These are phyloP conservation scores for Vidua macroura DNA, from an alignment of 2,113 vertebrate genomes.

Conservation along the genomic window DNA sequence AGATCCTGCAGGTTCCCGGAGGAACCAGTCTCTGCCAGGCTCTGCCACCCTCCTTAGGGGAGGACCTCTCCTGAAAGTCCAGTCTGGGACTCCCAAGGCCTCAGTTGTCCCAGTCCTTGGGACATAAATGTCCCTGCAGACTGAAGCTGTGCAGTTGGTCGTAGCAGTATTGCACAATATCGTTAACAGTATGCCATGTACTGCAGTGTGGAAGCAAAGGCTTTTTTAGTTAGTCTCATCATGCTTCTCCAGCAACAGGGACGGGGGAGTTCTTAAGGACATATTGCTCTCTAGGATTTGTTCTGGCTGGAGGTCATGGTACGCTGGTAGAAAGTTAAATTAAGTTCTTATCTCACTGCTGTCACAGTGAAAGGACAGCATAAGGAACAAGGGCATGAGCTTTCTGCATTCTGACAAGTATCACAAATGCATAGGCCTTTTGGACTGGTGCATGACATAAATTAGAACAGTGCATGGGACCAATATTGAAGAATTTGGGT, in stretches of 20 bases:
- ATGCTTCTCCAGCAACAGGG: neutral
- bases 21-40: neutral
- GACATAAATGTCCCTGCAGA: neutral
- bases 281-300: neutral
- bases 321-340: neutral
- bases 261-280: neutral
- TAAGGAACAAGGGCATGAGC: neutral
- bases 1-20: neutral
- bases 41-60: neutral
- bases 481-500: neutral
- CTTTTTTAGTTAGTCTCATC: neutral
- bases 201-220: neutral
- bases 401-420: neutral
- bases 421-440: neutral
- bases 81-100: neutral
- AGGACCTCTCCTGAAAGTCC: neutral
- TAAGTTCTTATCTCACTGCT: neutral
- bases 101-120: neutral
- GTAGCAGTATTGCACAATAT: neutral
- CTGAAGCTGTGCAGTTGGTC: neutral
- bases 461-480: neutral
- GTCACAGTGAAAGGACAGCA: neutral
- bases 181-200: fast-evolving
- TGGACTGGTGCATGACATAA: neutral
- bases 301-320: neutral